Percentiles rank a stretch among this genome's conserved stretches.
Conservation (phyloP, 2,113 vertebrate species). For the Actenoides lindsayi region DNA sequence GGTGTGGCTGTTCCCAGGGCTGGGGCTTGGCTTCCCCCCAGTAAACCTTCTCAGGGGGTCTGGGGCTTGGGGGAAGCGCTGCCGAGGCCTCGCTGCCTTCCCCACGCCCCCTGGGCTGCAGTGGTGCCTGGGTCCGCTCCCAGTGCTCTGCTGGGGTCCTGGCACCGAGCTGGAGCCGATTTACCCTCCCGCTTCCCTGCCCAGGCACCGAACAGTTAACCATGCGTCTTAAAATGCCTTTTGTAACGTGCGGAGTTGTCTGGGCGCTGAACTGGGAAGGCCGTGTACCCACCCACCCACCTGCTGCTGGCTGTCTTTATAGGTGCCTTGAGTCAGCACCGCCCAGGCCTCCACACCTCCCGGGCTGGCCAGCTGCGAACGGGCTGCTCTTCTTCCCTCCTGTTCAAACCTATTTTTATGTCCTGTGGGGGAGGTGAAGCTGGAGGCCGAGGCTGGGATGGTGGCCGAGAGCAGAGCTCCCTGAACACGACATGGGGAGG, state of each 20-base stretch:
- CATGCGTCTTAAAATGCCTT: fast-evolving
- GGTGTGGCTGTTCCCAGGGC: fast-evolving
- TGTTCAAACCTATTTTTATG: not conserved
- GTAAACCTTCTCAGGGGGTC: fast-evolving
- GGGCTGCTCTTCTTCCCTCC: not conserved
- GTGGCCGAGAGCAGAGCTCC: not conserved
- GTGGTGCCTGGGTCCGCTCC: fast-evolving
- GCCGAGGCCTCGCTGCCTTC: fast-evolving
- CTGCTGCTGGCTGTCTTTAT: fast-evolving
- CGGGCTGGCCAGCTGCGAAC: fast-evolving
- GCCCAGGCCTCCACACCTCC: fast-evolving
- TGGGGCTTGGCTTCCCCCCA: fast-evolving
- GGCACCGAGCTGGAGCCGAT: fast-evolving
- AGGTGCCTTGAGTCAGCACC: fast-evolving
- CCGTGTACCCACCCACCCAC: fast-evolving
- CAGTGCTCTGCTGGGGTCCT: fast-evolving
- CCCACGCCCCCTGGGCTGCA: fast-evolving
- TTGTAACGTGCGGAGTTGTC: fast-evolving
- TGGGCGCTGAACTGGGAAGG: fast-evolving
- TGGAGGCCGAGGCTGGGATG: not conserved
- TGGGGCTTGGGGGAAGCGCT: fast-evolving
- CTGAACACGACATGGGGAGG: fast-evolving
- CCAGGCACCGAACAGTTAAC: too few relatives aligned
- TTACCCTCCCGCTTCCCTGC: too few relatives aligned
- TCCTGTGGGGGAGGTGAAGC: not conserved